phyloP scores from a whole-genome alignment of 2,113 vertebrate genomes.

The Phylloscopus trochilus region DNA sequence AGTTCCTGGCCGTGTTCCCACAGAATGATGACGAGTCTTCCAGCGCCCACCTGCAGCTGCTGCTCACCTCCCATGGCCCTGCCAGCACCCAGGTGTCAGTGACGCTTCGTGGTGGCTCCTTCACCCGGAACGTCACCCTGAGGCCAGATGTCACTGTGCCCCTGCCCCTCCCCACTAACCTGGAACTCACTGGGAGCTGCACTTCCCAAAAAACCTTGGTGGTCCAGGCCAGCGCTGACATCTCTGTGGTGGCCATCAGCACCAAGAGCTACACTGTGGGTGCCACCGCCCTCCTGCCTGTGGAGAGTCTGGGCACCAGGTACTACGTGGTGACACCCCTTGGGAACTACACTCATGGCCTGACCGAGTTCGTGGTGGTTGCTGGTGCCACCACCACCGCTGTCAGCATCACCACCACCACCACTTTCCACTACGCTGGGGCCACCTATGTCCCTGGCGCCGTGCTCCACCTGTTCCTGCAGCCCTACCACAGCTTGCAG shows the following conservation, averaged over 20 bases:
- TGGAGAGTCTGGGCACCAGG: slow-evolving; percentile 56
- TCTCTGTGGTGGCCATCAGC: neutral
- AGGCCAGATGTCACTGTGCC: neutral
- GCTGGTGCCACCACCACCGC: slow-evolving; percentile 43
- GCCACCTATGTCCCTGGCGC: accelerated
- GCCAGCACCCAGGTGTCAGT: neutral
- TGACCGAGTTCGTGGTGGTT: slow-evolving; percentile 65
- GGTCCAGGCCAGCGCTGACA: slow-evolving; percentile 56
- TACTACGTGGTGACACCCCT: slow-evolving; percentile 73
- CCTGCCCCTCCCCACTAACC: neutral
- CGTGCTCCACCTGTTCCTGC: slow-evolving; percentile 2
- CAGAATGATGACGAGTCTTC: neutral
- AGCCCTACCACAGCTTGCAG: slow-evolving; percentile 68
- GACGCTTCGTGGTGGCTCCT: accelerated
- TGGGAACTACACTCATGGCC: accelerated
- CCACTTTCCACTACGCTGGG: neutral
- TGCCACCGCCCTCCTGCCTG: neutral
- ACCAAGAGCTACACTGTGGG: neutral
- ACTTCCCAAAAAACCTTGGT: slow-evolving; percentile 36
- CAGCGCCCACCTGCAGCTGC: accelerated
- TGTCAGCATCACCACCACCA: slow-evolving; percentile 17
- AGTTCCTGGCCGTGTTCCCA: neutral
- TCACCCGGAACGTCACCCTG: neutral
- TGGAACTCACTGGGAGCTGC: slow-evolving; percentile 27
- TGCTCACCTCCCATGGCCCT: neutral